Conservation (phyloP, 1,140 invertebrate species). For the Araneus ventricosus region DNA sequence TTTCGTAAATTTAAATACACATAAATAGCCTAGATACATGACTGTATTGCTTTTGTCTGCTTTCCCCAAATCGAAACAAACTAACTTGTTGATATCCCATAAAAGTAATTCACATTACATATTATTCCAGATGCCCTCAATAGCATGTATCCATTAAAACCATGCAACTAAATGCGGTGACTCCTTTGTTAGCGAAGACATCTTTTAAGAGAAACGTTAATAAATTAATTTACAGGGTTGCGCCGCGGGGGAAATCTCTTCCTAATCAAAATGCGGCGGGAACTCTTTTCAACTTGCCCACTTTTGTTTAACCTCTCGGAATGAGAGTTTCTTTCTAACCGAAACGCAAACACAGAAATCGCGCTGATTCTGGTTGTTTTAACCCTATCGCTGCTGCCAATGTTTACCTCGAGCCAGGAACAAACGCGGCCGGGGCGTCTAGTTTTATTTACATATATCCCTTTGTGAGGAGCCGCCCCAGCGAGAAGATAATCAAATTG, state of each 20-base stretch:
- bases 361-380: slow-evolving; percentile 48
- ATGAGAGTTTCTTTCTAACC: slow-evolving; percentile 46
- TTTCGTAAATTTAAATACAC: too few relatives aligned
- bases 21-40: too few relatives aligned
- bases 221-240: slow-evolving; percentile 54
- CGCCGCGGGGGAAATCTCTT: background rate
- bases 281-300: slow-evolving; percentile 6
- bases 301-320: slow-evolving; percentile 54
- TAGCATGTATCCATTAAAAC: slow-evolving; percentile 12
- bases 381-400: slow-evolving; percentile 59
- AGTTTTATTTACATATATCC: slow-evolving; percentile 70
- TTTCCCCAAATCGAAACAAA: too few relatives aligned
- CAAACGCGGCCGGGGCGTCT: slow-evolving; percentile 33
- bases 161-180: background rate
- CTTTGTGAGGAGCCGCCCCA: slow-evolving; percentile 63
- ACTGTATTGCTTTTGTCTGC: too few relatives aligned
- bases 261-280: slow-evolving; percentile 1
- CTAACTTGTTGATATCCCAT: too few relatives aligned
- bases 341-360: slow-evolving; percentile 42
- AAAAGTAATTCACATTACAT: too few relatives aligned
- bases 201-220: slow-evolving; percentile 46
- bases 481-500: slow-evolving; percentile 64
- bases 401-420: slow-evolving; percentile 27
- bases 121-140: background rate
- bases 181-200: background rate